phyloP scores from a whole-genome alignment of 2,888 invertebrate species.

The Apotomis turbidana region DNA sequence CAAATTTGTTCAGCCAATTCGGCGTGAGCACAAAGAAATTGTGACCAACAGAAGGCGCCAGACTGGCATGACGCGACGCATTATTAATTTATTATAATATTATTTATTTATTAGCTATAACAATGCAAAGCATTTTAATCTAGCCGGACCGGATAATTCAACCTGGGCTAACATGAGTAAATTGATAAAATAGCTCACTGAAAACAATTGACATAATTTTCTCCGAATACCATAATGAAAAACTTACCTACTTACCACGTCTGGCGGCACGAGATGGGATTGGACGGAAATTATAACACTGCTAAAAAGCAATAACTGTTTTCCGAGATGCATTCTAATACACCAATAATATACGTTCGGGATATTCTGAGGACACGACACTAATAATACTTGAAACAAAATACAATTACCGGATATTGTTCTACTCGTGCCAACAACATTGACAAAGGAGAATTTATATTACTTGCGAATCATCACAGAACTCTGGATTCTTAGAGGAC shows the following conservation, averaged over 20 bases:
- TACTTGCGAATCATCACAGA: background rate
- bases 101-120: no score
- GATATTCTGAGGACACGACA: constrained; percentile 9
- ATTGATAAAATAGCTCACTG: no score
- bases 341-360: constrained; percentile 27
- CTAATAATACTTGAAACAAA: constrained; percentile 33
- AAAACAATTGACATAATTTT: no score
- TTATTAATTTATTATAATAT: no score
- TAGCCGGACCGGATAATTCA: no score
- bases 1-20: no score
- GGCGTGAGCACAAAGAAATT: no score
- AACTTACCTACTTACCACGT: constrained; percentile 70
- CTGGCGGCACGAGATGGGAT: constrained; percentile 65
- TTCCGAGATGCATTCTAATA: constrained; percentile 33
- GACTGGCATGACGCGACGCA: no score
- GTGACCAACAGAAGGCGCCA: no score
- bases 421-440: constrained; percentile 22
- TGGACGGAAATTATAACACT: constrained; percentile 46
- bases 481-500: background rate
- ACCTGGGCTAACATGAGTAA: background rate
- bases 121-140: no score
- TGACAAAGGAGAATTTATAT: constrained; percentile 20
- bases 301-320: constrained; percentile 41
- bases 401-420: constrained; percentile 39
- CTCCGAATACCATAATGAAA: background rate